Base-by-base conservation (phyloP, 2,888 invertebrate genomes). In the Argynnis bischoffii region DNA sequence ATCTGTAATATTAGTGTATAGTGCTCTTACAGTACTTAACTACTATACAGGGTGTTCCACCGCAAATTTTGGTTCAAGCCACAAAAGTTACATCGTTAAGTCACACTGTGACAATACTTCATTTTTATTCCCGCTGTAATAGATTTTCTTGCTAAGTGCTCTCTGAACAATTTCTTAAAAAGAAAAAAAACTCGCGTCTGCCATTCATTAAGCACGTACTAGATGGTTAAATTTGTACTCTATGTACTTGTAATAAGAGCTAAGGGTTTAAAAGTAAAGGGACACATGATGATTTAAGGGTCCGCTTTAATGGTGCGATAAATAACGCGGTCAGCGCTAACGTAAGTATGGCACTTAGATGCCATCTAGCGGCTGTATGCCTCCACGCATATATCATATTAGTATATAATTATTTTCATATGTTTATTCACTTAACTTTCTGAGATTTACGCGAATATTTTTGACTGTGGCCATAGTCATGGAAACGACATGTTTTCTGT, bases 281-380 rank as follows among this genome's bases (percentile, higher is more conserved):
- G 84, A 82, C 92, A 89, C 87, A 87, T 84, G 89, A 93, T 93
- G 93, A 93, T 93, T 93, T 93, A 93, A 88, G 84, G 89, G 85
- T 78, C 83, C 80, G 84, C 87, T 80, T 88, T 93, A 93, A 93
- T 93, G 93, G 93, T 78, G 88, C 92, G 89, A 93, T 93, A 93
- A 93, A 93, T 93, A 92, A 91, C 85, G 79, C 85, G 89, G 91
- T 87, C 88, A 89, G 78, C 82, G 84, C 80, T 79, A 80, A 78
- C 77, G 73, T 77, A 88, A 88, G 87, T 86, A 86, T 84, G 81
- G 84, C 87, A 87, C 88, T 88, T 88, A 89, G 82, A 80, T 79
- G 86, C 85, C 89, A 90, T 86, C 89, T 89, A 86, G 83, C 77
- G 84, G 81, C 76, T 77, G 61, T 66, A 72, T 75, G 75, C 77